Conservation (phyloP, 2,113 vertebrate genomes). For the Dicaeum eximium region DNA sequence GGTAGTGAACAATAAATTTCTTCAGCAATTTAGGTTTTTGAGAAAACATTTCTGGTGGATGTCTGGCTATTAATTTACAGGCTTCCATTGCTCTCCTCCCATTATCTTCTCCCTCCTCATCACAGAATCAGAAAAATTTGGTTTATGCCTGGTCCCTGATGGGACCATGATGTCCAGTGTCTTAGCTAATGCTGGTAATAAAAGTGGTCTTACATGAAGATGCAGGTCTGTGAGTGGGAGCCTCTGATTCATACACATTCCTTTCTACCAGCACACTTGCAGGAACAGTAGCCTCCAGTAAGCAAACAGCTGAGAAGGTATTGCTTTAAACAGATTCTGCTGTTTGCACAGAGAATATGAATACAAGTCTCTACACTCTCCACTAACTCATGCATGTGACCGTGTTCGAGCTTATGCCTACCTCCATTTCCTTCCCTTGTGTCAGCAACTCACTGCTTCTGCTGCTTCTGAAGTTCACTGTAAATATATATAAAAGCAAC, state of each 20-base stretch:
- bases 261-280: neutral
- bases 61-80: neutral
- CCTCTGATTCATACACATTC: neutral
- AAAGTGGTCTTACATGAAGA: neutral
- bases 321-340: constrained; percentile 22
- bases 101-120: neutral
- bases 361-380: neutral
- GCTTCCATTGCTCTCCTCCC: neutral
- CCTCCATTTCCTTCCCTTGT: neutral
- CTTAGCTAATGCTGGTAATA: neutral
- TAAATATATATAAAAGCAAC: neutral
- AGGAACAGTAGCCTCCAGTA: neutral
- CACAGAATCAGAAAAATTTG: neutral
- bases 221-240: neutral
- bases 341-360: neutral
- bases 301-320: constrained; percentile 1
- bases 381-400: neutral
- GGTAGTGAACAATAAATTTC: neutral
- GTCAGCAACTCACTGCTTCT: neutral
- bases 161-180: neutral
- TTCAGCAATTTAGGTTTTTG: neutral
- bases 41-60: neutral
- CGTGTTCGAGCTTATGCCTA: neutral
- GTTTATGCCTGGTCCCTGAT: neutral
- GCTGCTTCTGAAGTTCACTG: neutral